Percentiles rank a stretch among this genome's conserved stretches.
phyloP scores from a whole-genome alignment of 1,140 invertebrate species.

The Trichonephila clavipes region DNA sequence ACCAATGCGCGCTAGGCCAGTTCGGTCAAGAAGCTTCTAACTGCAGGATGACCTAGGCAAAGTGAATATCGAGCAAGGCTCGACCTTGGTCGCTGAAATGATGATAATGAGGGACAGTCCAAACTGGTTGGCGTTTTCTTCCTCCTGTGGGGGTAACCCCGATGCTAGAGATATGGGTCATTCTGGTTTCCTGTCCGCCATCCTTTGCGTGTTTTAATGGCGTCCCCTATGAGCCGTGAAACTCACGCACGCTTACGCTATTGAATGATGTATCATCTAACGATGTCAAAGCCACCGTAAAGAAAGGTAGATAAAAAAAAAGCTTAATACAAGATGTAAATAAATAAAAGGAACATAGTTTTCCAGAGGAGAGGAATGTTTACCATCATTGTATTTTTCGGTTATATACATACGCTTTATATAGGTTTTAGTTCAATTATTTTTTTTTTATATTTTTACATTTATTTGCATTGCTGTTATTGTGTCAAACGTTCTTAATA shows the following conservation, averaged over 20 bases:
- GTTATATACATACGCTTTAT: too few species aligned
- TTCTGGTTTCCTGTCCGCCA: conserved; percentile 68
- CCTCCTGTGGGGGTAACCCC: conserved; percentile 61
- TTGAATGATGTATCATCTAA: conserved; percentile 55
- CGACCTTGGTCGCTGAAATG: conserved; percentile 61
- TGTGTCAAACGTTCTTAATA: too few species aligned
- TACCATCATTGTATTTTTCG: neutral
- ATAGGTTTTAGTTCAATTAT: too few species aligned
- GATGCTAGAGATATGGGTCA: conserved; percentile 67
- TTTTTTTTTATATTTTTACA: too few species aligned
- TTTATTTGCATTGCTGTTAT: too few species aligned
- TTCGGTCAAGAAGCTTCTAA: conserved; percentile 39
- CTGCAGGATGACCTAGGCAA: conserved; percentile 39
- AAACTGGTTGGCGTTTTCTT: conserved; percentile 59
- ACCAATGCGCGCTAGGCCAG: neutral
- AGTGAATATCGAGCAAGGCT: conserved; percentile 58
- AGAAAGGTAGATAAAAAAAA: neutral
- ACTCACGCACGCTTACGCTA: conserved; percentile 28
- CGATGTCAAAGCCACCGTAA: conserved; percentile 25
- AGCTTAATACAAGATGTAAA: neutral
- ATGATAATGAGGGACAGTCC: conserved; percentile 62
- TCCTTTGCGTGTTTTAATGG: conserved; percentile 32
- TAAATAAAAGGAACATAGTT: conserved; percentile 5
- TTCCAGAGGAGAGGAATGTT: neutral
- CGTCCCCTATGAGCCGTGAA: conserved; percentile 10